Conservation (phyloP, 2,888 invertebrate species). For the Teleiodes luculella region DNA sequence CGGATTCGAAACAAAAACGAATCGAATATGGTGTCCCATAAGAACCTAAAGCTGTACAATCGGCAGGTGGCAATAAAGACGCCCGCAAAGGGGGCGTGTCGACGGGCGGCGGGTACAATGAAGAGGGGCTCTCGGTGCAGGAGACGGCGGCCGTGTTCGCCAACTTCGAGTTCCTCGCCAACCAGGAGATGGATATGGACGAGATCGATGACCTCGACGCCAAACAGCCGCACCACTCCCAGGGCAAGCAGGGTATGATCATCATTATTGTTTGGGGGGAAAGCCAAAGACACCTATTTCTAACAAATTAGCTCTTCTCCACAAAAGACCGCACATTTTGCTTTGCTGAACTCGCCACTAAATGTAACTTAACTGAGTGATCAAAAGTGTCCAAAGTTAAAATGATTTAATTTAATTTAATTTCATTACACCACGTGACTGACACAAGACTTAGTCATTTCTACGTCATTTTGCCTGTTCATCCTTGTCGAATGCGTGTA, state of each 20-base stretch:
- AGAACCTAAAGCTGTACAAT: neutral
- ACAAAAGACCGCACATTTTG: too few species aligned
- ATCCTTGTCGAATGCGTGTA: too few species aligned
- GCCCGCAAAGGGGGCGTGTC: conserved; percentile 55
- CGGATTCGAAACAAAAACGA: too few species aligned
- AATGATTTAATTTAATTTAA: too few species aligned
- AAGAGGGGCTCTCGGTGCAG: conserved; percentile 67
- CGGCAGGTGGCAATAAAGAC: conserved; percentile 46
- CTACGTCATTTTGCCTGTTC: too few species aligned
- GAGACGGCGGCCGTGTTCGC: conserved; percentile 95
- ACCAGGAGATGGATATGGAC: conserved; percentile 92
- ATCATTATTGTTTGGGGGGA: neutral
- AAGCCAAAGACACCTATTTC: neutral
- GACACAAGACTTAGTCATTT: too few species aligned
- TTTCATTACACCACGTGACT: too few species aligned
- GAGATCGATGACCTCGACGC: conserved; percentile 90
- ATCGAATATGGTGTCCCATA: too few species aligned
- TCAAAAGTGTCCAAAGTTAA: too few species aligned
- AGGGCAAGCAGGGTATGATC: conserved; percentile 40
- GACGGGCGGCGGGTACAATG: conserved; percentile 58
- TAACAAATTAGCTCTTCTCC: too few species aligned
- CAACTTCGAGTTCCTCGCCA: conserved; percentile 95
- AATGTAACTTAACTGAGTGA: too few species aligned
- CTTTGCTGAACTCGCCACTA: too few species aligned
- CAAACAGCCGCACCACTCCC: conserved; percentile 65